These are phyloP conservation scores for Papio anubis DNA, from an alignment of 2,113 vertebrate genomes.

Conservation along the genomic window DNA sequence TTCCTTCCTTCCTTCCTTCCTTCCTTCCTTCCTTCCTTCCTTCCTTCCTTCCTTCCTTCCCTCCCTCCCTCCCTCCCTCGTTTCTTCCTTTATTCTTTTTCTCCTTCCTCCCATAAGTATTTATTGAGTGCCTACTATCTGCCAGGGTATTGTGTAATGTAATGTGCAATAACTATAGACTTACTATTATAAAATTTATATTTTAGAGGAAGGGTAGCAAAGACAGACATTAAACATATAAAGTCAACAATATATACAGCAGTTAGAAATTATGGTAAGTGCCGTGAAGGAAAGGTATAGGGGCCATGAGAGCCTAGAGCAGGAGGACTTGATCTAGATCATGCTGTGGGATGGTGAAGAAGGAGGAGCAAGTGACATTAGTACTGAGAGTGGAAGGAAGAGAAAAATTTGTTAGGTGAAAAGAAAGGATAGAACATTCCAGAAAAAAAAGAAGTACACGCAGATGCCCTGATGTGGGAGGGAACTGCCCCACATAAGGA, in stretches of 20 bases:
- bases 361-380: background rate
- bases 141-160: background rate
- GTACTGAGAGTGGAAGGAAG: background rate
- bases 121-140: background rate
- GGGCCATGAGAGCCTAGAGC: accelerated
- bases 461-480: background rate
- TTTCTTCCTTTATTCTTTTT: background rate
- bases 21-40: background rate
- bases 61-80: accelerated
- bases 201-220: background rate
- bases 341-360: background rate
- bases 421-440: background rate
- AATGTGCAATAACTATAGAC: background rate
- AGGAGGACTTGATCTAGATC: background rate
- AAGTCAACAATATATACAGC: background rate
- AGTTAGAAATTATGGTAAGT: background rate
- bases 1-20: background rate
- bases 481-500: background rate
- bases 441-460: background rate
- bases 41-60: background rate
- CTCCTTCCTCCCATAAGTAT: background rate
- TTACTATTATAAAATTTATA: background rate
- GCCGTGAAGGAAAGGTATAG: background rate
- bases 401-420: background rate
- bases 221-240: background rate